These are phyloP conservation scores for Eupelmus urozonus DNA, from an alignment of 2,888 invertebrate genomes.

Conservation along the genomic window DNA sequence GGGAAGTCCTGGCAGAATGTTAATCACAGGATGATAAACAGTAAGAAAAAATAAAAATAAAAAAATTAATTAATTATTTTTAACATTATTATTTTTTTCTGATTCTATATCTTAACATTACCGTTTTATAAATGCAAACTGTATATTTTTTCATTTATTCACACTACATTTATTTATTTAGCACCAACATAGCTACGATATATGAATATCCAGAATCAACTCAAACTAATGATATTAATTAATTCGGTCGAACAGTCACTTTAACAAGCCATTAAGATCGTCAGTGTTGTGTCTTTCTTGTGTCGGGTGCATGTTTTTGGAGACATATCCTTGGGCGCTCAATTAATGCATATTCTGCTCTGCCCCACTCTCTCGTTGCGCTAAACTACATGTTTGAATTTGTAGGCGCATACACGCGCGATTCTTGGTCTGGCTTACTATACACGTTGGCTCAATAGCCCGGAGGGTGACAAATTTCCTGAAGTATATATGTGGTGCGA, in stretches of 20 bases:
- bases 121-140: no score
- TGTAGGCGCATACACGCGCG: neutral
- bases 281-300: slow-evolving; percentile 27
- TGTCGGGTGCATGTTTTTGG: slow-evolving; percentile 7
- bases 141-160: no score
- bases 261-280: slow-evolving; percentile 25
- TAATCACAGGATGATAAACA: no score
- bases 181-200: no score
- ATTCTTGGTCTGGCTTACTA: neutral
- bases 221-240: neutral
- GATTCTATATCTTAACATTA: no score
- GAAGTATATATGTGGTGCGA: neutral
- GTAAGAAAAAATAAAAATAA: no score
- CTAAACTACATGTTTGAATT: neutral
- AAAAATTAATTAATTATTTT: no score
- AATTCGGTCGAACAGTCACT: neutral
- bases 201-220: no score
- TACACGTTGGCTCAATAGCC: slow-evolving; percentile 4
- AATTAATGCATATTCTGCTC: slow-evolving; percentile 46
- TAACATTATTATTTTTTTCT: no score
- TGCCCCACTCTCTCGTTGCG: neutral
- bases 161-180: no score
- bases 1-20: no score
- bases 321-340: slow-evolving; percentile 38
- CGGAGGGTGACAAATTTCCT: slow-evolving; percentile 14